These are phyloP conservation scores for Zaprionus taronus DNA, from an alignment of 1,140 invertebrate genomes.

Conservation along the genomic window DNA sequence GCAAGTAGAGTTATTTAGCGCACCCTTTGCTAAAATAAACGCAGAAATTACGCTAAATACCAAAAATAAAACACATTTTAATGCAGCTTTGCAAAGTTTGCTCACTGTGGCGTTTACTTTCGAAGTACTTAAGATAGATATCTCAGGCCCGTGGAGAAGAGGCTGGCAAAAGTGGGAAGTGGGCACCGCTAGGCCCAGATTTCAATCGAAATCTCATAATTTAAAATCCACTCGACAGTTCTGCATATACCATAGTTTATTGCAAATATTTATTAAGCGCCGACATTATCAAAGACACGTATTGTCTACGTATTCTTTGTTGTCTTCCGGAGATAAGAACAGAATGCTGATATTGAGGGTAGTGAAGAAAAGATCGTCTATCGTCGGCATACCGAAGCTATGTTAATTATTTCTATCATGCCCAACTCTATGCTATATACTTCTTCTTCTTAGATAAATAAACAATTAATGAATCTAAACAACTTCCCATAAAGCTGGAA, in stretches of 20 bases:
- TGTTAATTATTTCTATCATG: background rate
- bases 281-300: background rate
- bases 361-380: background rate
- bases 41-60: conserved; percentile 70
- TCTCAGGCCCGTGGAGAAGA: background rate
- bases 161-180: too few relatives aligned
- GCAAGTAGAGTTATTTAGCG: conserved; percentile 64
- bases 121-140: too few relatives aligned
- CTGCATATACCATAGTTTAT: too few relatives aligned
- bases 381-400: background rate
- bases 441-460: background rate
- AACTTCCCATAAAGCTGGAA: background rate
- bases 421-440: background rate
- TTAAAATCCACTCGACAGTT: too few relatives aligned
- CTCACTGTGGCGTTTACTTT: background rate
- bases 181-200: too few relatives aligned
- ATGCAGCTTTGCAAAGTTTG: conserved; percentile 14
- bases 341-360: background rate
- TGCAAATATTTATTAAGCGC: too few relatives aligned
- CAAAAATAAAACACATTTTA: conserved; percentile 56
- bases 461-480: background rate
- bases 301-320: background rate
- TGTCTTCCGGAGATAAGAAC: background rate
- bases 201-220: too few relatives aligned
- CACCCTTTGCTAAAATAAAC: conserved; percentile 69